Base-by-base conservation (phyloP, 2,888 invertebrate genomes). In the Cheilosia grossa region DNA sequence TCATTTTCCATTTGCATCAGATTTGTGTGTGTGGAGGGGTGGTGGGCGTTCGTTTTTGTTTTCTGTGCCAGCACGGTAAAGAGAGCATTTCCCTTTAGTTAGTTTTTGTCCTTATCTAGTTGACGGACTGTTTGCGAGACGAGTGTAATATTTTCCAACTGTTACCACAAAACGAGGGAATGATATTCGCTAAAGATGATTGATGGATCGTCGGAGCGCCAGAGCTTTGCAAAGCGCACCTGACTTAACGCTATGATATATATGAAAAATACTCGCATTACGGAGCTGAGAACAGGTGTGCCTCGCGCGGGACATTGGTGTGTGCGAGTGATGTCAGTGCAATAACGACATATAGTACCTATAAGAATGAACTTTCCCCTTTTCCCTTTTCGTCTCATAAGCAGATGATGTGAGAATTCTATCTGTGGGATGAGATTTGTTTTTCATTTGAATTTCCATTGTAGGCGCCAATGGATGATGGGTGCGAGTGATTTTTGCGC, bases 161-260 rank as follows among this genome's bases (percentile, higher is more conserved):
- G 83, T 83, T 83, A 83, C 83, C 83, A 70, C 83, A 83, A 75
- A 83, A 80, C 73, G 83, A 82, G 80, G 21, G 49, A 83, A 83
- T 80, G 80, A 83, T 83, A 80, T 66, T 80, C 80, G 80, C 80
- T 80, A 79, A 83, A 80, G 69, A 80, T 83, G 83, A 83, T 83
- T 83, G 80, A 83, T 83, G 80, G 74, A 83, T 64, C 56, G 56
- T 49, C 74, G 17, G 30, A 59, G 64, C 54, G 19, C n/a, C 70
- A 42, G 70, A 49, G 56, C 73, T 73, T 78, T 78, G 78, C 49
- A 51, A 17, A 54, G 64, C 56, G 51, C 82, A 82, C 78, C 82
- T 82, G 82, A 78, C 67, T 82, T 78, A 72, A 72, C 61, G 72
- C 78, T 67, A 49, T 67, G 78, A 78, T 78, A 73, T 78, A 78